These are phyloP conservation scores for Arothron firmamentum DNA, from an alignment of 2,113 vertebrate species.

Conservation along the genomic window DNA sequence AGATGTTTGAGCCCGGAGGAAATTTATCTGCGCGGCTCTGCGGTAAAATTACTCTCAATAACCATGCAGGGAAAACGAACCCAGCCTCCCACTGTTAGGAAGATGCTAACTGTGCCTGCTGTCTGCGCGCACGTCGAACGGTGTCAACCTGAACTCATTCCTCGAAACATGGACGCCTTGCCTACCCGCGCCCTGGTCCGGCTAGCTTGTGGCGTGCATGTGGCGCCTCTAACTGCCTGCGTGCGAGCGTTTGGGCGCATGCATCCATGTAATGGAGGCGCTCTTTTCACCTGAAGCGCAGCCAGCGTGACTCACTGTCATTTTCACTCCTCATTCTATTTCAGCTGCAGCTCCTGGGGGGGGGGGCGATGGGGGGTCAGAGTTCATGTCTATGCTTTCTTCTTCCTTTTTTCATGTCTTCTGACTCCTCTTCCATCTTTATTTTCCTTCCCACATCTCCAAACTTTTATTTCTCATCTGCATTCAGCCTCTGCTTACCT, in stretches of 20 bases:
- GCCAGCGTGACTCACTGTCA: slow-evolving; percentile 47
- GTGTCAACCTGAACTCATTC: slow-evolving; percentile 5
- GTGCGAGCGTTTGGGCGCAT: background rate
- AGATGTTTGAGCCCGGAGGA: slow-evolving; percentile 30
- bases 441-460: slow-evolving; percentile 5
- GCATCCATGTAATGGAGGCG: slow-evolving; percentile 18
- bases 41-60: slow-evolving; percentile 22
- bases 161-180: too few species aligned
- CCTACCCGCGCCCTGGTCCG: too few species aligned
- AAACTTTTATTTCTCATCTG: slow-evolving; percentile 10
- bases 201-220: too few species aligned
- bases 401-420: slow-evolving; percentile 2
- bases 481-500: slow-evolving; percentile 15
- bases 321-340: slow-evolving; percentile 50
- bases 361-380: slow-evolving; percentile 42
- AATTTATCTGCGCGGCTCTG: slow-evolving; percentile 31
- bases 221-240: background rate
- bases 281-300: slow-evolving; percentile 39
- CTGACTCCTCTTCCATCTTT: slow-evolving; percentile 1
- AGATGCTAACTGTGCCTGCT: background rate
- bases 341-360: slow-evolving; percentile 19
- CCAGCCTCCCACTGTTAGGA: slow-evolving; percentile 27
- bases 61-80: slow-evolving; percentile 35
- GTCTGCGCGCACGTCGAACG: background rate
- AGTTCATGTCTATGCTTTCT: slow-evolving; percentile 46